Percentiles rank a stretch among this genome's conserved stretches.
phyloP scores from a whole-genome alignment of 2,797 vertebrate species.

The Takifugu rubripes region DNA sequence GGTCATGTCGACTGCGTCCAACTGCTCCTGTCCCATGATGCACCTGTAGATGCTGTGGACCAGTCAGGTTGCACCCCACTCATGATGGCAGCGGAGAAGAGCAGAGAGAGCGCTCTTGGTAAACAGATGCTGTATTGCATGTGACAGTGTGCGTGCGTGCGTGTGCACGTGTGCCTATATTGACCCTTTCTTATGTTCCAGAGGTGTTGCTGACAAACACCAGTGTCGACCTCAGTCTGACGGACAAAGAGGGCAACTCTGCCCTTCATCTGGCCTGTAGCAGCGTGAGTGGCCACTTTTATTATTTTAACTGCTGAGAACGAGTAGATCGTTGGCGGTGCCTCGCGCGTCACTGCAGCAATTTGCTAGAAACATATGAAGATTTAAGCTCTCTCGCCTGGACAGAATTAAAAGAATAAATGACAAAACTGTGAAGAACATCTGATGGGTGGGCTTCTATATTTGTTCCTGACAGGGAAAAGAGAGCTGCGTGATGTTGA shows the following conservation, averaged over 20 bases:
- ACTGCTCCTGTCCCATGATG: conserved; percentile 86
- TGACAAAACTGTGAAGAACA: not conserved
- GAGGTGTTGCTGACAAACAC: conserved; percentile 85
- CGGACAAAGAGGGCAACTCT: conserved; percentile 87
- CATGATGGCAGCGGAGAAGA: conserved; percentile 88
- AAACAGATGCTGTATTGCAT: not conserved
- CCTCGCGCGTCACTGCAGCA: no score
- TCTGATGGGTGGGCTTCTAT: not conserved
- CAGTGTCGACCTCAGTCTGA: conserved; percentile 79
- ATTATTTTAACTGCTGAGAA: no score
- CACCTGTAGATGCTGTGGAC: conserved; percentile 80
- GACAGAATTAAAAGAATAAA: not conserved
- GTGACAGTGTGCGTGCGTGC: not conserved
- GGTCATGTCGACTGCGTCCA: conserved; percentile 89
- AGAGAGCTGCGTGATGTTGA: conserved; percentile 92
- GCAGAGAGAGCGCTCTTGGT: conserved; percentile 83
- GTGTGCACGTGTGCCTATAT: not conserved
- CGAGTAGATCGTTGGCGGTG: no score
- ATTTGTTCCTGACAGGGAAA: conserved; percentile 76
- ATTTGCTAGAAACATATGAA: no score
- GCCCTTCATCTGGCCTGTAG: conserved; percentile 90
- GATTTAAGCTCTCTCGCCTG: not conserved
- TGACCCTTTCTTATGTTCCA: conserved; percentile 46
- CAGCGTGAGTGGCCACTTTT: conserved; percentile 77
- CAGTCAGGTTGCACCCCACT: conserved; percentile 81